Evolutionary conservation across 2,888 invertebrate species (phyloP).

Genomic region (Tinea semifulvella): DNA sequence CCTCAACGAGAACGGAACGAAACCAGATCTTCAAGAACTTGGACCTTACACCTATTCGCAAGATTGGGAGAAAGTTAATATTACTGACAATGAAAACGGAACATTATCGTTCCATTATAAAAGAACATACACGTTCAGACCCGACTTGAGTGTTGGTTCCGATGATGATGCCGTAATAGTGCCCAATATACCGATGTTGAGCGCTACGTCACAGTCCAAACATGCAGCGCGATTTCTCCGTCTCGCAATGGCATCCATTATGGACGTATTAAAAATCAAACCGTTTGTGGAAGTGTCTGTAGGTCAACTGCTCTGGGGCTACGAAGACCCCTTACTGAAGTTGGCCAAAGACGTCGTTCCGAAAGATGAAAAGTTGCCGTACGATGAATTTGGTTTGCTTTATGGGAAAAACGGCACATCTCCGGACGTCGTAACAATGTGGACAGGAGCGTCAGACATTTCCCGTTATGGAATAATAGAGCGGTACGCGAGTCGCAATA

Average conservation of each 20-base stretch:
- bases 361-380: constrained; percentile 88
- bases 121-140: constrained; percentile 81
- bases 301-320: constrained; percentile 89
- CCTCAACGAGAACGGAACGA: constrained; percentile 79
- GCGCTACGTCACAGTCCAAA: constrained; percentile 87
- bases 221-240: constrained; percentile 86
- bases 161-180: constrained; percentile 90
- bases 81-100: constrained; percentile 85
- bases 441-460: constrained; percentile 78
- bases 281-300: constrained; percentile 91
- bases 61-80: constrained; percentile 89
- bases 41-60: constrained; percentile 91
- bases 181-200: constrained; percentile 92
- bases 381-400: constrained; percentile 89
- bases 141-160: constrained; percentile 76
- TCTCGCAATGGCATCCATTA: constrained; percentile 89
- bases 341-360: constrained; percentile 91
- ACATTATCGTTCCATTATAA: constrained; percentile 86
- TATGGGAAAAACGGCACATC: constrained; percentile 88
- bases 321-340: constrained; percentile 88
- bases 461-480: constrained; percentile 80
- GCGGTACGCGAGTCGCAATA: constrained; percentile 75
- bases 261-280: constrained; percentile 91
- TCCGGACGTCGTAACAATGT: constrained; percentile 79
- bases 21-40: constrained; percentile 82